These are phyloP conservation scores for Lasioglossum baleicum DNA, from an alignment of 1,140 invertebrate genomes.

Conservation along the genomic window DNA sequence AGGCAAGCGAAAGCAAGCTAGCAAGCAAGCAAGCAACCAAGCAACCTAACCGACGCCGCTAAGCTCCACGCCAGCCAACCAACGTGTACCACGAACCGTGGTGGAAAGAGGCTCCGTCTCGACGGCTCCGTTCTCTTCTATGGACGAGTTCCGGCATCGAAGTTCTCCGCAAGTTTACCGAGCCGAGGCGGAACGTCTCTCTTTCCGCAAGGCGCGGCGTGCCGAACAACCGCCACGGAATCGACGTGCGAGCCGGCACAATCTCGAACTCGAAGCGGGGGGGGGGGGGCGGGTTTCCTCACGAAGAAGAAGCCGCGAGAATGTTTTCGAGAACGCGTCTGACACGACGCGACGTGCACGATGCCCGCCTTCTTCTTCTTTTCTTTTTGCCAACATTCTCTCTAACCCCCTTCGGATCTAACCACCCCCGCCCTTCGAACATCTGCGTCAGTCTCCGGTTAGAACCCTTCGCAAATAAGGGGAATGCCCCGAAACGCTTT, in stretches of 20 bases:
- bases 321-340: conserved; percentile 48
- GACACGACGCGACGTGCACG: conserved; percentile 45
- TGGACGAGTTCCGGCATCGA: conserved; percentile 70
- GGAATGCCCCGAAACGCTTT: conserved; percentile 41
- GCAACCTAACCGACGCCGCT: not conserved
- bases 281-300: not conserved
- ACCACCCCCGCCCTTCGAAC: not conserved
- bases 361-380: not conserved
- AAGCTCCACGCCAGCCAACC: not conserved
- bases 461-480: conserved; percentile 53
- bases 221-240: conserved; percentile 41
- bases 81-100: conserved; percentile 10
- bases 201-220: conserved; percentile 48
- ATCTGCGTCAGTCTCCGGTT: conserved; percentile 29
- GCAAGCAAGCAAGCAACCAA: conserved; percentile 9
- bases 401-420: not conserved
- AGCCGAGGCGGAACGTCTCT: conserved; percentile 55
- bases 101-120: conserved; percentile 56
- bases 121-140: conserved; percentile 61
- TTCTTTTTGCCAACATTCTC: not conserved
- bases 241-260: conserved; percentile 16
- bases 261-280: too few relatives aligned
- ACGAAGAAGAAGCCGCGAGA: conserved; percentile 42
- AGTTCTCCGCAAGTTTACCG: conserved; percentile 68
- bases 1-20: conserved; percentile 18